Evolutionary conservation across 2,888 invertebrate genomes (phyloP), one percentile per base, ranked within the genome.

Genomic region (Eurois occulta): DNA sequence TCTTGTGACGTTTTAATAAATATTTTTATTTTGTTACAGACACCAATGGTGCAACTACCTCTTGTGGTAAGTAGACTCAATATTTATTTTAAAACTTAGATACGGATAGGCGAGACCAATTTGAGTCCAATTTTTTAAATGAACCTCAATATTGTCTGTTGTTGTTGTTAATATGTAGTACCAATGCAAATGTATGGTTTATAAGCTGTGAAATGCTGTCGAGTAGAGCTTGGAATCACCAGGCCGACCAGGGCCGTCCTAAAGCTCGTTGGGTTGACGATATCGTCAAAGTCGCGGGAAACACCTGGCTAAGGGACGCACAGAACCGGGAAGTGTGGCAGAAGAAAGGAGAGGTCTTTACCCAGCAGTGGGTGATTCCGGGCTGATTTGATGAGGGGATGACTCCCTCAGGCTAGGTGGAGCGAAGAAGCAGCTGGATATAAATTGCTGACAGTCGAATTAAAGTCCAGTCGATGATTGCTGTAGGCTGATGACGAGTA

Each of bases 31-130:
- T 93, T 92, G 88, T 96, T 95, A 78, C 96, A 97, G 97, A 96
- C 94, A 95, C 96, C 96, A 96, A 97, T 97, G 97, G 97, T 97
- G 95, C 97, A 97, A 91, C 89, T 97, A 96, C 94, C 95, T 92
- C 72, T 92, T 91, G 91, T 93, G 95, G 97, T 96, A 89, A 95
- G 96, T 80, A 64, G 0, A 41, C 0, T 0, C 0, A 11, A 24
- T 67, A 32, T 35, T 32, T 76, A 46, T 43, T 18, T 65, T 21
- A 21, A 1, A 28, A 16, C 2, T 2, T 16, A 11, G 52, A 55
- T 55, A 55, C n/a, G 10, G 24, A 4, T 55, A 11, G n/a, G n/a
- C 11, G 52, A 52, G 11, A 52, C 10, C 1, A 52, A 11, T 13
- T 11, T n/a, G 10, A n/a, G 24, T 52, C 52, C 0, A n/a, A 1